A percentile compares a stretch with the other conserved stretches of the same genome.
These are phyloP conservation scores for Nylanderia fulva DNA, from an alignment of 1,140 invertebrate genomes.

Conservation along the genomic window DNA sequence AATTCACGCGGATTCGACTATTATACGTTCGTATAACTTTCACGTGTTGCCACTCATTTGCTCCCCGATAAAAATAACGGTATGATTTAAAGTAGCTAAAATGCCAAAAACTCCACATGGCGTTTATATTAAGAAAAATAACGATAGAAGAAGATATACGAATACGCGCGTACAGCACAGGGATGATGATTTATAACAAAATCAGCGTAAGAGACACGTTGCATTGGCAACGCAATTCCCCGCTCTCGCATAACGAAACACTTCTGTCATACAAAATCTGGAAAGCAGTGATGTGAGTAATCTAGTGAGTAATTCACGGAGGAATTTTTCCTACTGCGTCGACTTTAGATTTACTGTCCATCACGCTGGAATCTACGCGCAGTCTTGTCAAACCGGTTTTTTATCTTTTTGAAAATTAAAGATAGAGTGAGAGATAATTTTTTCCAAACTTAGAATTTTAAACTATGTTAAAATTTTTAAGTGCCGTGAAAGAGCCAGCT, in stretches of 20 bases:
- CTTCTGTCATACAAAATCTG: conserved; percentile 70
- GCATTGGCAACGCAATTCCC: conserved; percentile 48
- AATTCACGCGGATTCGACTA: background rate
- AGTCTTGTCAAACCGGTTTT: conserved; percentile 22
- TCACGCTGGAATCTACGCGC: conserved; percentile 36
- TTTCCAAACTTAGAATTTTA: background rate
- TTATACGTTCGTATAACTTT: background rate
- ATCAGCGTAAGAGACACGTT: conserved; percentile 37
- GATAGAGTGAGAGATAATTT: background rate
- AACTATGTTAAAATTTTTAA: background rate
- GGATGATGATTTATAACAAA: conserved; percentile 67
- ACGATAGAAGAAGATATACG: conserved; percentile 7
- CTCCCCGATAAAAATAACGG: background rate
- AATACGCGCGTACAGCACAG: conserved; percentile 13
- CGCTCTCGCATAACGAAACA: conserved; percentile 51
- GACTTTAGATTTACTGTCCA: conserved; percentile 63
- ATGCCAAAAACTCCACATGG: background rate
- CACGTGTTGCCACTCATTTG: background rate
- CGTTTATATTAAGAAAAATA: conserved; percentile 45
- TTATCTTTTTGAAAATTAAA: too few relatives aligned
- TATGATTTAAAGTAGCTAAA: background rate
- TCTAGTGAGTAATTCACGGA: conserved; percentile 71
- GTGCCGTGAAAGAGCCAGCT: background rate
- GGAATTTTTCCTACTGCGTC: conserved; percentile 64
- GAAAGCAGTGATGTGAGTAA: conserved; percentile 69